These are phyloP conservation scores for Zelleria hepariella DNA, from an alignment of 2,888 invertebrate species.

Conservation along the genomic window DNA sequence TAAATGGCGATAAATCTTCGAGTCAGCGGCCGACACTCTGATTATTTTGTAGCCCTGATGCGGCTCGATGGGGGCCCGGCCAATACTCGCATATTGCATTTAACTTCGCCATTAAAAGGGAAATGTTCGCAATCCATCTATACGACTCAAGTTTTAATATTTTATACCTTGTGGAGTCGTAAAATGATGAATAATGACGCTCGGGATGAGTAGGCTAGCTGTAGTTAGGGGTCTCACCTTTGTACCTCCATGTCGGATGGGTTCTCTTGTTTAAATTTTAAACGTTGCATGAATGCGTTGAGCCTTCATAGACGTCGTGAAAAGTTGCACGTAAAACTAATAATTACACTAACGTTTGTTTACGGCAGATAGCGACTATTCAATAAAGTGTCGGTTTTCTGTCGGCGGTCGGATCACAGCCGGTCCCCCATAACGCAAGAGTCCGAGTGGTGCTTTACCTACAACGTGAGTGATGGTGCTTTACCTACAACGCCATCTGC, in stretches of 20 bases:
- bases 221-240: constrained; percentile 59
- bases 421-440: not conserved
- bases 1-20: constrained; percentile 56
- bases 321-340: constrained; percentile 44
- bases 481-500: not conserved
- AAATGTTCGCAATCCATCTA: constrained; percentile 71
- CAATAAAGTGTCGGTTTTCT: constrained; percentile 26
- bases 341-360: constrained; percentile 36
- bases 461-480: no score
- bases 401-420: not conserved
- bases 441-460: no score
- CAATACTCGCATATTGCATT: constrained; percentile 60
- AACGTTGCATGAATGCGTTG: constrained; percentile 49
- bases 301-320: constrained; percentile 38
- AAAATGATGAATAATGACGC: constrained; percentile 72
- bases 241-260: constrained; percentile 55
- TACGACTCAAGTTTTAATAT: constrained; percentile 9
- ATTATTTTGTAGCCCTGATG: constrained; percentile 43
- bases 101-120: constrained; percentile 68
- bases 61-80: constrained; percentile 43
- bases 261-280: constrained; percentile 62
- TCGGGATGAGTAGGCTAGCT: constrained; percentile 66
- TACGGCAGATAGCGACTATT: constrained; percentile 32
- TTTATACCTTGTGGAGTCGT: constrained; percentile 69
- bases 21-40: constrained; percentile 36